Base-by-base conservation (phyloP, 2,888 invertebrate genomes). In the Hydrotaea diabolus region DNA sequence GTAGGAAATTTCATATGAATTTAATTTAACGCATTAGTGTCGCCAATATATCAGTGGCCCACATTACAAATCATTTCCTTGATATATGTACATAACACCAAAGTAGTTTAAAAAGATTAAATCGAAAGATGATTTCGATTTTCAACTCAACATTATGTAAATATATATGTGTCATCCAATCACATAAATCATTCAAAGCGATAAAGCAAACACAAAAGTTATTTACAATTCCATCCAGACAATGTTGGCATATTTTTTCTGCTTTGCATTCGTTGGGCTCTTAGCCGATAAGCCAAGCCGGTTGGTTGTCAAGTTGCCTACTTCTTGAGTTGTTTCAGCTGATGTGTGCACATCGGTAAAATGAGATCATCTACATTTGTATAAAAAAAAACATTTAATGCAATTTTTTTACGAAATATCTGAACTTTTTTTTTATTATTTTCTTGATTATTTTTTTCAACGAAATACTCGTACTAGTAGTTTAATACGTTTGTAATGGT, bases 301-400 rank as follows among this genome's bases (percentile, higher is more conserved):
- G n/a, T 81, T 39, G 19, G 23, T 79, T 73, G 79, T 83, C 83
- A 83, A 76, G 57, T 76, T 81, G 77, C 21, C 73, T 74, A 55
- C 72, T 77, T 46, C 43, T 74, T 77, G 36, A 57, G 9, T 77
- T 66, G 9, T 79, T 36, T 49, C 66, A 74, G 31, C 73, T 77
- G 53, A 77, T 73, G 49, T 26, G 57, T 15, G 64, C 55, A 46
- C 21, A 82, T 85, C 69, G 81, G 81, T 73, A 53, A 79, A 79
- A 82, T 82, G 79, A 82, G 85, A 85, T 85, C 85, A 85, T 82
- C 43, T 46, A 53, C 55, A 62, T 39, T 76, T 72, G 71, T 72
- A 71, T 11, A 11, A 43, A 55, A 49, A 13, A 13, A 49, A 4
- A 5, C 2, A n/a, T n/a, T n/a, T n/a, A n/a, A n/a, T n/a, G n/a